Conservation (phyloP, 2,113 vertebrate genomes). For the Plecturocebus donacophilus region DNA sequence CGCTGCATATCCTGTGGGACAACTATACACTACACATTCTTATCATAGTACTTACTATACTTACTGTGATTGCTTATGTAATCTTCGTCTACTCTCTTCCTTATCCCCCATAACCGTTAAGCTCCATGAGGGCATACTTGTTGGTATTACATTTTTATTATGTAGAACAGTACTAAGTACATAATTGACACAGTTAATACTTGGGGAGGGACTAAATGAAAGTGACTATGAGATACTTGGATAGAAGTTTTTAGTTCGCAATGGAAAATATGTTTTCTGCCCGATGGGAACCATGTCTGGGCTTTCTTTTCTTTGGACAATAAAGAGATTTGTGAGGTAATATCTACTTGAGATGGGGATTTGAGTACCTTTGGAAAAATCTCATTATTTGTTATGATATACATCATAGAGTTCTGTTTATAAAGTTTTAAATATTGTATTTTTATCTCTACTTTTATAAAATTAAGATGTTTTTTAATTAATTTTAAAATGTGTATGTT, state of each 20-base stretch:
- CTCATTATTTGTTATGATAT: constrained; percentile 11
- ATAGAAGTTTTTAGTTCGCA: constrained; percentile 5
- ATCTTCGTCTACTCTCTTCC: background rate
- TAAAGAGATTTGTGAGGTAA: background rate
- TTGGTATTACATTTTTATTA: constrained; percentile 44
- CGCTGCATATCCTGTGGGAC: background rate
- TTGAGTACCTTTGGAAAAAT: constrained; percentile 25
- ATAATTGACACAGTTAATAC: constrained; percentile 2
- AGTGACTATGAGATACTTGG: background rate
- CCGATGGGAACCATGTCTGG: background rate
- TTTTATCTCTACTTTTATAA: constrained; percentile 54
- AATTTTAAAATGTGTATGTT: constrained; percentile 77
- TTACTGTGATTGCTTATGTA: constrained; percentile 20
- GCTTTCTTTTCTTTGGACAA: background rate
- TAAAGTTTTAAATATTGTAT: constrained; percentile 49
- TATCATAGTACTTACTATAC: background rate
- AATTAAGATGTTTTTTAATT: constrained; percentile 49
- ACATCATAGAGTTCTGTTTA: background rate
- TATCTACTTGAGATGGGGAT: background rate
- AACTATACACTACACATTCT: background rate
- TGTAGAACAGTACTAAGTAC: background rate
- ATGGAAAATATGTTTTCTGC: background rate
- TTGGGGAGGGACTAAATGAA: constrained; percentile 40
- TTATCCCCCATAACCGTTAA: background rate
- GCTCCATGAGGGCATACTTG: background rate